A percentile compares a stretch with the other conserved stretches of the same genome.
These are phyloP conservation scores for Pogonognathellus flavescens DNA, from an alignment of 1,140 invertebrate genomes.

Conservation along the genomic window DNA sequence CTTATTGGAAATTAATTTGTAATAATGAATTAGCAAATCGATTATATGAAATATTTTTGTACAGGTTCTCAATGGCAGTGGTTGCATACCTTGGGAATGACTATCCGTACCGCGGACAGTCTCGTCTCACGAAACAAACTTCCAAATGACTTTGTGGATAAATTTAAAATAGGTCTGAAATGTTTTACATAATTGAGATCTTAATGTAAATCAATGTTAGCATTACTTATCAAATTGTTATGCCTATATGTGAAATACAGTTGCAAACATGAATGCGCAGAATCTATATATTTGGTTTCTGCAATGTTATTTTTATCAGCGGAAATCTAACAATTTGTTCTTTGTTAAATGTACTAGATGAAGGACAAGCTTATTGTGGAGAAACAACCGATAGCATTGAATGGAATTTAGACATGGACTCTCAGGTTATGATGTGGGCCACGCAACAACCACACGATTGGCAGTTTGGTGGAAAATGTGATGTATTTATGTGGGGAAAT, in stretches of 20 bases:
- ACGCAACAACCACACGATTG: constrained; percentile 77
- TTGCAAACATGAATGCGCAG: neutral
- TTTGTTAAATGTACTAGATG: constrained; percentile 64
- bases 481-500: constrained; percentile 78
- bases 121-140: constrained; percentile 72
- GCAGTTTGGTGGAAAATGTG: constrained; percentile 78
- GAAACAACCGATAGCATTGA: constrained; percentile 70
- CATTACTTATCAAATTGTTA: too few species aligned
- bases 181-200: too few species aligned
- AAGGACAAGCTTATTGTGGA: constrained; percentile 68
- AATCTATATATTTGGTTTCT: too few species aligned
- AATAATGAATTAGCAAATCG: neutral
- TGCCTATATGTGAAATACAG: too few species aligned
- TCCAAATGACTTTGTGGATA: constrained; percentile 71
- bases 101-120: constrained; percentile 74
- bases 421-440: constrained; percentile 77
- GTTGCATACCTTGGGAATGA: constrained; percentile 74
- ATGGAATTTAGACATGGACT: constrained; percentile 76
- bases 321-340: neutral
- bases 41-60: constrained; percentile 56
- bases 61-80: constrained; percentile 75
- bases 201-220: too few species aligned
- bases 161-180: constrained; percentile 65
- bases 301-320: too few species aligned
- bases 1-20: neutral